phyloP scores from a whole-genome alignment of 2,797 vertebrate species.

The Botia almorhae region DNA sequence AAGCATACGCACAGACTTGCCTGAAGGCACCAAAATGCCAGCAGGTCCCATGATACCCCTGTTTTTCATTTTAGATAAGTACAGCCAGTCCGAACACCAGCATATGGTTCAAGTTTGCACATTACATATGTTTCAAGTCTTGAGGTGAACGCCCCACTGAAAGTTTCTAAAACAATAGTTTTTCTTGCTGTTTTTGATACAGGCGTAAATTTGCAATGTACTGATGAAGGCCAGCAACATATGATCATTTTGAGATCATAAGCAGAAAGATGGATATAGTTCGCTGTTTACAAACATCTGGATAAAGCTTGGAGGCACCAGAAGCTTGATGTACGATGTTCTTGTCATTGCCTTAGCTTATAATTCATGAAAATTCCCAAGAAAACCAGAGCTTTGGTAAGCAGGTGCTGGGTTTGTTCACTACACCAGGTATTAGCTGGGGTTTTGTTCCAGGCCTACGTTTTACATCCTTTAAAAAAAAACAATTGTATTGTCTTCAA shows the following conservation, averaged over 20 bases:
- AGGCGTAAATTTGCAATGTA: not conserved
- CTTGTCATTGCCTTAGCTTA: not conserved
- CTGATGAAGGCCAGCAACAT: conserved; percentile 6
- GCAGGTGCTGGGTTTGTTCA: not conserved
- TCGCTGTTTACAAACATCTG: conserved; percentile 5
- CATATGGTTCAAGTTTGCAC: conserved; percentile 53
- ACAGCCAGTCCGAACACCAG: conserved; percentile 35
- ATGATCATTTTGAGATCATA: not conserved
- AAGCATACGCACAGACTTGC: conserved; percentile 30
- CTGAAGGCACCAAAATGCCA: conserved; percentile 42
- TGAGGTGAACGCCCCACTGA: conserved; percentile 29
- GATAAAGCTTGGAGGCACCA: not conserved
- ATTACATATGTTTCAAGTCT: conserved; percentile 33
- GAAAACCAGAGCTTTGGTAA: not conserved
- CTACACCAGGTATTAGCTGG: not conserved
- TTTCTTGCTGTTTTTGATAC: conserved; percentile 10
- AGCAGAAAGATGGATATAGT: not conserved
- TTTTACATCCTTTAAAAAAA: conserved; percentile 7
- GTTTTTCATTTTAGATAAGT: conserved; percentile 51
- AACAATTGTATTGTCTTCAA: not conserved
- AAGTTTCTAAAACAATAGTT: conserved; percentile 25
- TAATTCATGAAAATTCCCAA: conserved; percentile 5
- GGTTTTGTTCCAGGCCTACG: not conserved
- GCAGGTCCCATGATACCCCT: conserved; percentile 28
- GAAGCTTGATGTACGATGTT: not conserved